phyloP scores from a whole-genome alignment of 2,113 vertebrate species.

The Platycercus adscitus region DNA sequence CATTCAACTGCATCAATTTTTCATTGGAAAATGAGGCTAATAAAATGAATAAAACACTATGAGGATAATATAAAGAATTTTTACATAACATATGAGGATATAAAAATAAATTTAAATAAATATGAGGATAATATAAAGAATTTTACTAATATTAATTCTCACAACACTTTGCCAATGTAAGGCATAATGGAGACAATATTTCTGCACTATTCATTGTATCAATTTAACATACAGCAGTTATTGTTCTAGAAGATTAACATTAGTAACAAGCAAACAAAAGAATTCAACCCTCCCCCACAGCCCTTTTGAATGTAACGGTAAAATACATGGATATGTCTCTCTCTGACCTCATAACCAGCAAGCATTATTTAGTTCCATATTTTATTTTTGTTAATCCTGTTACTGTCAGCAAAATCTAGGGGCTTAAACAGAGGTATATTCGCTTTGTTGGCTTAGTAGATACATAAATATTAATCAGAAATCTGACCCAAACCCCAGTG shows the following conservation, averaged over 20 bases:
- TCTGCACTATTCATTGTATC: background rate
- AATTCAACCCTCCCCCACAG: background rate
- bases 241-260: background rate
- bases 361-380: background rate
- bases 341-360: background rate
- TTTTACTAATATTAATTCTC: background rate
- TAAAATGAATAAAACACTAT: background rate
- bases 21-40: background rate
- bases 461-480: background rate
- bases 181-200: background rate
- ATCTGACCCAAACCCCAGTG: background rate
- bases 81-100: too few relatives aligned
- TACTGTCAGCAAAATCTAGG: background rate
- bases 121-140: background rate
- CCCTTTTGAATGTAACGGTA: background rate
- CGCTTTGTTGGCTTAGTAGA: background rate
- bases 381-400: background rate
- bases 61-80: background rate
- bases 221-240: background rate
- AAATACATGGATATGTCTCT: background rate
- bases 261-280: background rate
- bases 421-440: background rate
- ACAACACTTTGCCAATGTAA: background rate
- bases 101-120: too few relatives aligned
- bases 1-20: background rate